Evolutionary conservation across 1,140 invertebrate species (phyloP).

Genomic region (Pseudomyrmex dendroicus): DNA sequence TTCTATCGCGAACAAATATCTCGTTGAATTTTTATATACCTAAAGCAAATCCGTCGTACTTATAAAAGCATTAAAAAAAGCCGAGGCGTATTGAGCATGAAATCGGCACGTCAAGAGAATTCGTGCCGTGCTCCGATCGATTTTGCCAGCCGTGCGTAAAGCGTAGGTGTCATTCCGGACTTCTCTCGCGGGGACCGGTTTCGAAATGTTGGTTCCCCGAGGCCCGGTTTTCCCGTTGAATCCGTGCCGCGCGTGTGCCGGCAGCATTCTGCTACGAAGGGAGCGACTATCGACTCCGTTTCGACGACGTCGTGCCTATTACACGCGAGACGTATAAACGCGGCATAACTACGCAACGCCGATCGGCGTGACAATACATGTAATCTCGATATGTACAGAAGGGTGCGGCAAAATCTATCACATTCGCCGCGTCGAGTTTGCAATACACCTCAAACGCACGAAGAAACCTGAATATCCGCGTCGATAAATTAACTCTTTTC

Average conservation of each 20-base stretch:
- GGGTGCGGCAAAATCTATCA: conserved; percentile 48
- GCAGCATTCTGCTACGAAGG: conserved; percentile 24
- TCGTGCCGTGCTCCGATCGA: conserved; percentile 63
- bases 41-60: background rate
- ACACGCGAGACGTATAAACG: conserved; percentile 50
- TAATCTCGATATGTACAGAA: conserved; percentile 27
- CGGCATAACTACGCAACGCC: conserved; percentile 33
- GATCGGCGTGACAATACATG: conserved; percentile 34
- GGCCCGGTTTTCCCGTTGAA: conserved; percentile 38
- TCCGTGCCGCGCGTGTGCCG: conserved; percentile 37
- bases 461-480: background rate
- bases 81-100: conserved; percentile 49
- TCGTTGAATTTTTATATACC: background rate
- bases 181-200: conserved; percentile 63
- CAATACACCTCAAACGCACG: background rate
- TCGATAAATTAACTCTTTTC: conserved; percentile 9
- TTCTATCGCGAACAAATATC: background rate
- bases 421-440: conserved; percentile 22
- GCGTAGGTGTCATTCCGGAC: conserved; percentile 69
- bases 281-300: conserved; percentile 33
- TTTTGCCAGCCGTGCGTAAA: conserved; percentile 38
- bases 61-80: conserved; percentile 31
- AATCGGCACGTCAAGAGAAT: conserved; percentile 59
- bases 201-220: conserved; percentile 61
- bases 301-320: conserved; percentile 49